phyloP scores from a whole-genome alignment of 2,888 invertebrate species.

The Elgonia sp. region DNA sequence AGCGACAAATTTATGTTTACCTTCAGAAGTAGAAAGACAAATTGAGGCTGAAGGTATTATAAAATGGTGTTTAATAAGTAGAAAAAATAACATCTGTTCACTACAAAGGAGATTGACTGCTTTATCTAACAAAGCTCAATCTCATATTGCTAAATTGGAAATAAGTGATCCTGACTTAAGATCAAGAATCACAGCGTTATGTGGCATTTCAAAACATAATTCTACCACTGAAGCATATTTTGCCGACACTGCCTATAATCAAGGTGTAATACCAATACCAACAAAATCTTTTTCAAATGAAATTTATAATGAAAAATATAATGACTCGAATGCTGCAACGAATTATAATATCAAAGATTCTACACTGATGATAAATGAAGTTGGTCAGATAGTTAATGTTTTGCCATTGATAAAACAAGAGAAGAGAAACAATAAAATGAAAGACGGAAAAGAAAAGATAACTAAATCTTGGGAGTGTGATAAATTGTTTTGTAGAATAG shows the following conservation, averaged over 20 bases:
- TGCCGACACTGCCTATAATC: neutral
- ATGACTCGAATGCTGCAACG: neutral
- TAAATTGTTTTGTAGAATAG: constrained; percentile 1
- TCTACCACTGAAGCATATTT: neutral
- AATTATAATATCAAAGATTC: neutral
- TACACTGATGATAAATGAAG: neutral
- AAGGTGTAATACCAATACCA: neutral
- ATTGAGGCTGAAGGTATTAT: constrained; percentile 6
- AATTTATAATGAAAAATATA: neutral
- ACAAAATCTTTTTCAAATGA: neutral
- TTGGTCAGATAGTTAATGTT: neutral
- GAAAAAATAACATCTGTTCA: constrained; percentile 5
- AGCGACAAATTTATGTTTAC: neutral
- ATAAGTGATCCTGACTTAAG: neutral
- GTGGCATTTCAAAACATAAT: constrained; percentile 19
- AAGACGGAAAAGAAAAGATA: neutral
- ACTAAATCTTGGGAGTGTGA: constrained; percentile 23
- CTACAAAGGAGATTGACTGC: constrained; percentile 9
- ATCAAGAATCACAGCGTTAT: neutral
- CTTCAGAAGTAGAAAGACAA: neutral
- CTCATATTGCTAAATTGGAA: neutral
- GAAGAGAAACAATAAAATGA: neutral
- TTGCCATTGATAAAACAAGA: constrained; percentile 3
- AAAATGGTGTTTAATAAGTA: constrained; percentile 5
- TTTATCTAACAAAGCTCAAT: neutral